Evolutionary conservation across 2,888 invertebrate genomes (phyloP), one percentile per base, ranked within the genome.

Genomic region (Lasius fuliginosus): DNA sequence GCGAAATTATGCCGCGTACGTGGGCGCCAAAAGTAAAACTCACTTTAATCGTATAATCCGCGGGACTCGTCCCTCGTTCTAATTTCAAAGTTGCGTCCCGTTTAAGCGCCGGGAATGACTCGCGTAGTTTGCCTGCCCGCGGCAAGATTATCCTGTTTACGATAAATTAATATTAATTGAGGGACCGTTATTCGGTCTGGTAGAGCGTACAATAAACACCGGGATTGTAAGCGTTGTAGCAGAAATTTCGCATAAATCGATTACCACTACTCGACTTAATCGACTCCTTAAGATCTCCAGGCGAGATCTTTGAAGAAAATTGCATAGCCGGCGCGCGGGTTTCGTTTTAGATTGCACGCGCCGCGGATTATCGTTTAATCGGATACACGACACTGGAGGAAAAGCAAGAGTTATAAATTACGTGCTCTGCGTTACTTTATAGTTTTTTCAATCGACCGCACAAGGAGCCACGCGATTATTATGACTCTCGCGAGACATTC

Each of bases 321-420:
- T 71, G 79, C 46, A 79, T 69, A 33, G 73, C 27, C 46, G 79
- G n/a, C 15, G 46, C 67, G 6, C 27, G 40, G 46, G 18, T 67
- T 30, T 15, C 27, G 18, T 73, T 81, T 46, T 62, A 81, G 73
- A 81, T 81, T 46, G 73, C 73, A 81, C 77, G 71, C 79, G 33
- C 11, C 11, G 58, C 36, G 73, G 36, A 81, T 81, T 81, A 71
- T 81, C 79, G 79, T 73, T 73, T 73, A 73, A 36, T 46, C 60
- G 27, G 60, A 71, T 62, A 73, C 71, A 71, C 46, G 79, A 62
- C 58, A 36, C 46, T 36, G 53, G 73, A 27, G 46, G 27, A 60
- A 73, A 71, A 81, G 71, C 71, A 60, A 81, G 79, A 81, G 49
- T 81, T 73, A 62, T 71, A 71, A 81, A 81, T 81, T 81, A 81